A percentile compares a stretch with the other conserved stretches of the same genome.
phyloP scores from a whole-genome alignment of 1,140 invertebrate genomes.

The Gryon sp. region DNA sequence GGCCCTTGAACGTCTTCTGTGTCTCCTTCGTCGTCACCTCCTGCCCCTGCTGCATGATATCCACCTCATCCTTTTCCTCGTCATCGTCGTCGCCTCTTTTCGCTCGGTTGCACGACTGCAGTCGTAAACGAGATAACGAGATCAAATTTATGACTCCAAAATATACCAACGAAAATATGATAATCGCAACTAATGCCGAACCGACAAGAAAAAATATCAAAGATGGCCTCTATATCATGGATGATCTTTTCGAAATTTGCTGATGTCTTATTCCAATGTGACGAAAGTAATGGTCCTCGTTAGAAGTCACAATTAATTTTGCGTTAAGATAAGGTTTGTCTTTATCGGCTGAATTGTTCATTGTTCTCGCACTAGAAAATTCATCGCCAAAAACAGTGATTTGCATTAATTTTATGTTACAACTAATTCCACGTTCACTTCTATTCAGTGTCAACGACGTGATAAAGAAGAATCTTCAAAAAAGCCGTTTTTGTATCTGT shows the following conservation, averaged over 20 bases:
- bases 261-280: slow-evolving; percentile 55
- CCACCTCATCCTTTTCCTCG: slow-evolving; percentile 51
- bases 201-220: slow-evolving; percentile 62
- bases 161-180: slow-evolving; percentile 77
- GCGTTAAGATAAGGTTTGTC: slow-evolving; percentile 43
- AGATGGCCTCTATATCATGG: slow-evolving; percentile 53
- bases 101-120: slow-evolving; percentile 66
- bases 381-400: slow-evolving; percentile 11
- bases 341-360: slow-evolving; percentile 21
- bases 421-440: slow-evolving; percentile 39
- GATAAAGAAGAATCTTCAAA: slow-evolving; percentile 63
- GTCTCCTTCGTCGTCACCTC: slow-evolving; percentile 66
- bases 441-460: slow-evolving; percentile 54
- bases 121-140: slow-evolving; percentile 80
- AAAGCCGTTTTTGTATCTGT: slow-evolving; percentile 55
- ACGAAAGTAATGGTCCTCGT: slow-evolving; percentile 55
- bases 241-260: slow-evolving; percentile 55
- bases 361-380: slow-evolving; percentile 40
- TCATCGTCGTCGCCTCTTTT: slow-evolving; percentile 63
- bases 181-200: slow-evolving; percentile 78
- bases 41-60: slow-evolving; percentile 57
- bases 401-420: slow-evolving; percentile 45
- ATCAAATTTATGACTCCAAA: slow-evolving; percentile 79
- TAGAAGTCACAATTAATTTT: slow-evolving; percentile 59
- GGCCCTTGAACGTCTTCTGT: slow-evolving; percentile 56